A percentile compares a stretch with the other conserved stretches of the same genome.
Evolutionary conservation across 2,113 vertebrate genomes (phyloP).

Genomic region (Strix uralensis): DNA sequence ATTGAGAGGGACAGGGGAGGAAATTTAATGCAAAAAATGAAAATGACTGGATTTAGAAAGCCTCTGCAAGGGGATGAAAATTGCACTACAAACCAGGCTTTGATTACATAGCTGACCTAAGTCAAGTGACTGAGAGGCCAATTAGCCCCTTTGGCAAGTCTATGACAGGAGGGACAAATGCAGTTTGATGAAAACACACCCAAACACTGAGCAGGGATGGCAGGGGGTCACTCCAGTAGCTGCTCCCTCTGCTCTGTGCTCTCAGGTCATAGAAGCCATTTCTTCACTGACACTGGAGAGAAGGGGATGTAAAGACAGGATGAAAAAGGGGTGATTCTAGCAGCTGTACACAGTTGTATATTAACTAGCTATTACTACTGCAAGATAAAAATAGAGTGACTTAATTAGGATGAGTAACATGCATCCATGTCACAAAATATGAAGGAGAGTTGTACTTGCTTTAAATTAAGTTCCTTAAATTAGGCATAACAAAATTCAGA

Average conservation of each 20-base stretch:
- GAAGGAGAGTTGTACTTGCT: neutral
- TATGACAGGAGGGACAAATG: neutral
- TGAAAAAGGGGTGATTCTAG: neutral
- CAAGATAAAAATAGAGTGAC: neutral
- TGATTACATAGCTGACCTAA: neutral
- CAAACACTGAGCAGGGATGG: neutral
- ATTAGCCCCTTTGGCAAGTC: neutral
- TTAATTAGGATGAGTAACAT: neutral
- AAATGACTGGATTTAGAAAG: neutral
- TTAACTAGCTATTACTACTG: conserved; percentile 22
- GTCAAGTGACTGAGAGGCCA: neutral
- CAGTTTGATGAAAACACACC: neutral
- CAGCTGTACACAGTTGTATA: neutral
- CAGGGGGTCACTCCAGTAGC: neutral
- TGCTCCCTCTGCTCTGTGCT: neutral
- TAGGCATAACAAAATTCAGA: conserved; percentile 32
- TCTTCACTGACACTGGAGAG: neutral
- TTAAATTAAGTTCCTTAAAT: conserved; percentile 4
- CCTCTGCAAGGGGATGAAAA: neutral
- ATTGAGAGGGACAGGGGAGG: neutral
- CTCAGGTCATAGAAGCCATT: neutral
- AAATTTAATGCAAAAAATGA: neutral
- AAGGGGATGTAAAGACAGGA: neutral
- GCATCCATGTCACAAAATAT: neutral
- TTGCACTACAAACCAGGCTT: neutral